These are phyloP conservation scores for Cyprinodon brontotheroides DNA, from an alignment of 2,113 vertebrate genomes.

Conservation along the genomic window DNA sequence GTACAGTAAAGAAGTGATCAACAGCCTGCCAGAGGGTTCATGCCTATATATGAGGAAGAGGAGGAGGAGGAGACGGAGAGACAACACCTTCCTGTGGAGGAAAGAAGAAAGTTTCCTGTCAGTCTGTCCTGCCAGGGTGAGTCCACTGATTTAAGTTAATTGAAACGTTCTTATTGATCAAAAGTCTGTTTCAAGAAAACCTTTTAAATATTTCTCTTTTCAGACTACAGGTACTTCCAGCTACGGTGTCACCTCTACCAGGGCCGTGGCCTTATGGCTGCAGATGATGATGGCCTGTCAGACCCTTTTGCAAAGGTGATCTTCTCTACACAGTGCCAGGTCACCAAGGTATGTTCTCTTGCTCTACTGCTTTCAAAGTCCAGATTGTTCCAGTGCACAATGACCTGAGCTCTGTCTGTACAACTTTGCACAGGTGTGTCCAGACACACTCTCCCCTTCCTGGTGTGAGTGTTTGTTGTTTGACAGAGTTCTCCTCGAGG, in stretches of 20 bases:
- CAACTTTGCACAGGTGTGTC: conserved; percentile 76
- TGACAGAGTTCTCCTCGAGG: conserved; percentile 88
- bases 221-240: conserved; percentile 91
- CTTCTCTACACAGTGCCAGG: conserved; percentile 90
- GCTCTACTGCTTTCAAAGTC: background rate
- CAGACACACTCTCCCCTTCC: conserved; percentile 89
- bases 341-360: conserved; percentile 80
- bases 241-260: conserved; percentile 92
- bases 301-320: conserved; percentile 89
- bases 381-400: background rate
- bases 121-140: conserved; percentile 85
- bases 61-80: conserved; percentile 27
- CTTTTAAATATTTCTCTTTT: conserved; percentile 5
- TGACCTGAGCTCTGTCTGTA: background rate
- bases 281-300: conserved; percentile 90
- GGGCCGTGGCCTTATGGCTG: conserved; percentile 87
- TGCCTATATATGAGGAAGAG: conserved; percentile 74
- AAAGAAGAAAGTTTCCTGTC: conserved; percentile 71
- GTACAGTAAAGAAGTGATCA: conserved; percentile 84
- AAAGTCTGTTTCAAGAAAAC: background rate
- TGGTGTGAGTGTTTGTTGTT: conserved; percentile 91
- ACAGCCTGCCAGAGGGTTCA: conserved; percentile 83
- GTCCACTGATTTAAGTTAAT: background rate
- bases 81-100: background rate
- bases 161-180: background rate